Evolutionary conservation across 2,888 invertebrate species (phyloP).

Genomic region (Andrena bucephala): DNA sequence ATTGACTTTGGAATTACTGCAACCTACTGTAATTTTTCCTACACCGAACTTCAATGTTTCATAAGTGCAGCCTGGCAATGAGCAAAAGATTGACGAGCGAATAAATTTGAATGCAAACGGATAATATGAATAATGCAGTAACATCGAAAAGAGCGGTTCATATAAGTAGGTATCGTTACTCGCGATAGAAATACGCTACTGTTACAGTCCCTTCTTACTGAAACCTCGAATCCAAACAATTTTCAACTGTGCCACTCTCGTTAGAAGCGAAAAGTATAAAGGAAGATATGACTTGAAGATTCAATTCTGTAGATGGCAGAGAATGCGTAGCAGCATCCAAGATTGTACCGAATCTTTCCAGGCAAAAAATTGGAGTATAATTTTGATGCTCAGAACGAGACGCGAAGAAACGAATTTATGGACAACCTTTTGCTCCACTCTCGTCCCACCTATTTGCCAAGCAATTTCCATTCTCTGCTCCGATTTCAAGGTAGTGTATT

Average conservation of each 20-base stretch:
- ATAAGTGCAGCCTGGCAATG: too few relatives aligned
- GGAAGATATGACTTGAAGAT: conserved; percentile 19
- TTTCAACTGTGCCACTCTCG: conserved; percentile 1
- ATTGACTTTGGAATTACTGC: too few relatives aligned
- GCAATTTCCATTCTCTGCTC: conserved; percentile 21
- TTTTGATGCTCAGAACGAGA: conserved; percentile 28
- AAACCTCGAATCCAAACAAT: background rate
- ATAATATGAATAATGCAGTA: background rate
- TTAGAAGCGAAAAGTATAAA: conserved; percentile 1
- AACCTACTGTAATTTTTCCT: too few relatives aligned
- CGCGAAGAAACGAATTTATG: conserved; percentile 35
- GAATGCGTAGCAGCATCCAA: conserved; percentile 8
- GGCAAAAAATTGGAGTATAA: conserved; percentile 21
- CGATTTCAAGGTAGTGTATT: conserved; percentile 7
- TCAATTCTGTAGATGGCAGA: conserved; percentile 35
- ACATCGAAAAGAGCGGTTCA: background rate
- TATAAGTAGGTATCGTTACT: background rate
- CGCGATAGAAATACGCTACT: too few relatives aligned
- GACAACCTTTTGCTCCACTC: conserved; percentile 20
- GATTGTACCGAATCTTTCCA: conserved; percentile 11
- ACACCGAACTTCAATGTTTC: too few relatives aligned
- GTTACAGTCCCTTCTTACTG: too few relatives aligned
- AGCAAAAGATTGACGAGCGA: too few relatives aligned
- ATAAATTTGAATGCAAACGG: too few relatives aligned
- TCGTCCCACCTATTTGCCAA: conserved; percentile 33